phyloP scores from a whole-genome alignment of 2,888 invertebrate genomes.

The Trichopoda pennipes region DNA sequence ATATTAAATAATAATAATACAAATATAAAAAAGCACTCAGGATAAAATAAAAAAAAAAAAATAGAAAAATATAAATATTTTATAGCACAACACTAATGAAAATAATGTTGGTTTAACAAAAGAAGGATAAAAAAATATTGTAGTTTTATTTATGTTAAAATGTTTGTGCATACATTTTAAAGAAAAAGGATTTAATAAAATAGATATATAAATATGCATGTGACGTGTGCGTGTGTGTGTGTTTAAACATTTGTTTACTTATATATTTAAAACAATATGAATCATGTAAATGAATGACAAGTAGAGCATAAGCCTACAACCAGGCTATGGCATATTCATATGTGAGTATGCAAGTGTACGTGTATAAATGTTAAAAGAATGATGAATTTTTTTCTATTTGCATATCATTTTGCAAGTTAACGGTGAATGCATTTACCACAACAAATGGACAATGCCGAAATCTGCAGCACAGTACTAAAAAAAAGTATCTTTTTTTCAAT shows the following conservation, averaged over 20 bases:
- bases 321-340: background rate
- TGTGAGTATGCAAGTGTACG: background rate
- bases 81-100: background rate
- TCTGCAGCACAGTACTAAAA: constrained; percentile 14
- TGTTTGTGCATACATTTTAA: background rate
- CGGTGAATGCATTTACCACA: constrained; percentile 74
- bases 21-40: background rate
- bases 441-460: constrained; percentile 63
- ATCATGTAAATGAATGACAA: constrained; percentile 58
- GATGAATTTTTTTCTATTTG: constrained; percentile 78
- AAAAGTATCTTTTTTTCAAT: background rate
- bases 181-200: constrained; percentile 21
- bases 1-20: background rate
- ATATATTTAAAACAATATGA: constrained; percentile 45
- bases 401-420: constrained; percentile 78
- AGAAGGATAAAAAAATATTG: constrained; percentile 1
- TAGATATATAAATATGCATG: background rate
- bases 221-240: background rate
- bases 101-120: constrained; percentile 36
- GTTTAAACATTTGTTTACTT: background rate
- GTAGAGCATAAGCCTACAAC: constrained; percentile 43
- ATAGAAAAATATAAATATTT: background rate
- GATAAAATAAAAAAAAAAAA: constrained; percentile 1
- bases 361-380: constrained; percentile 57
- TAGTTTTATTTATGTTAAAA: background rate